Evolutionary conservation across 2,113 vertebrate genomes (phyloP), one percentile per base, ranked within the genome.

Genomic region (Anolis carolinensis): DNA sequence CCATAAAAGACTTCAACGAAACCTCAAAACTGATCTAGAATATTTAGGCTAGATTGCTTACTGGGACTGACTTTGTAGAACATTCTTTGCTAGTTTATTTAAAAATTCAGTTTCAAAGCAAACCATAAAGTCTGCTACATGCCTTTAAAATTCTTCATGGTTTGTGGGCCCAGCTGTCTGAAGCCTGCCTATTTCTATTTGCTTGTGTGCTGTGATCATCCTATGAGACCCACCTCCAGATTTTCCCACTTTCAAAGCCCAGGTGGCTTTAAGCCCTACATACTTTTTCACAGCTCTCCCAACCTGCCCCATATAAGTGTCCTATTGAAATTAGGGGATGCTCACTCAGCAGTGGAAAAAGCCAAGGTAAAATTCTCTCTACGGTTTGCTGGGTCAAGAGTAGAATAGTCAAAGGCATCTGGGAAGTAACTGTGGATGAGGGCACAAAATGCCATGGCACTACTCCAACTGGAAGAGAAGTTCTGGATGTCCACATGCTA

Each of bases 391-490:
- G 96, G 95, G 36, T 96, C 93, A n/a, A 97, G 95, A 6, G 48
- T 3, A 0, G 83, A 2, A 0, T 96, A 97, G 87, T 97, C 96
- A 0, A 97, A 97, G 87, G 96, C 95, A 0, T 97, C 96, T 0
- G 96, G 96, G 90, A 97, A 97, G 89, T 96, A 97, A 87, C 95
- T 97, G 93, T 96, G 95, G 81, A 97, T 83, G 84, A 97, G 96
- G 1, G 96, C 96, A 0, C 96, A 97, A 92, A 97, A 97, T 68
- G 96, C 96, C 94, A 97, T 93, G 36, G 96, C 96, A 0, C 92
- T 96, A 89, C 95, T 95, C 96, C 96, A 97, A 91, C 96, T 96
- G 34, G 95, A 93, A 0, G 96, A 96, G 91, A 97, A 97, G 92
- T 97, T 97, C 93, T 96, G 96, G 81, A 97, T 94, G 4, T 97